phyloP scores from a whole-genome alignment of 2,888 invertebrate genomes.

The Xestobium rufovillosum region DNA sequence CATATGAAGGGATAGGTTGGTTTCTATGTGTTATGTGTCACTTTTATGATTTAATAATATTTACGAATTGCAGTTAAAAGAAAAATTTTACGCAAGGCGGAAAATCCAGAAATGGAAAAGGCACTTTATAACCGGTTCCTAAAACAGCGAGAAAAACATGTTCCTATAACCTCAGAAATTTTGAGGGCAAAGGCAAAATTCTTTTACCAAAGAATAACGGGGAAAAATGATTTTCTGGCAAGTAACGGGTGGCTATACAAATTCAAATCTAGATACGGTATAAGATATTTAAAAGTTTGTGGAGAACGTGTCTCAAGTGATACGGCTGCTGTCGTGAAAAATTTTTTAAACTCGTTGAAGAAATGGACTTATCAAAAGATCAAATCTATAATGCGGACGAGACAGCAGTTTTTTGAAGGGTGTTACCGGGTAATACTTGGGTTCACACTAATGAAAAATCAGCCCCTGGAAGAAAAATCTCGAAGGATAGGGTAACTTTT shows the following conservation, averaged over 20 bases:
- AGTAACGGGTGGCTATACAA: slow-evolving; percentile 19
- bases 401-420: slow-evolving; percentile 24
- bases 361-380: slow-evolving; percentile 5
- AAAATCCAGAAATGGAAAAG: too few species aligned
- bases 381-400: slow-evolving; percentile 26
- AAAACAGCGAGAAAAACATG: slow-evolving; percentile 16
- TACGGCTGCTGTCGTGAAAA: slow-evolving; percentile 11
- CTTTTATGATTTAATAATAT: slow-evolving; percentile 7
- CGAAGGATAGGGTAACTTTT: slow-evolving; percentile 26
- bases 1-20: slow-evolving; percentile 7
- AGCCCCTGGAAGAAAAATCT: slow-evolving; percentile 21
- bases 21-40: slow-evolving; percentile 3
- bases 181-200: slow-evolving; percentile 18
- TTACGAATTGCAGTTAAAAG: slow-evolving; percentile 4
- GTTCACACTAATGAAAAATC: slow-evolving; percentile 17
- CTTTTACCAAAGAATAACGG: slow-evolving; percentile 21
- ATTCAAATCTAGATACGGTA: slow-evolving; percentile 14
- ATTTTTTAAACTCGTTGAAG: slow-evolving; percentile 1
- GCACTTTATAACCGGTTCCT: slow-evolving; percentile 20
- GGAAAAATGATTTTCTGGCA: slow-evolving; percentile 16
- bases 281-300: slow-evolving; percentile 7
- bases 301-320: slow-evolving; percentile 7
- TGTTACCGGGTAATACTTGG: slow-evolving; percentile 20
- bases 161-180: slow-evolving; percentile 20
- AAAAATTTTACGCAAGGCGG: slow-evolving; percentile 10